These are phyloP conservation scores for Agrochola circellaris DNA, from an alignment of 2,888 invertebrate species.

Conservation along the genomic window DNA sequence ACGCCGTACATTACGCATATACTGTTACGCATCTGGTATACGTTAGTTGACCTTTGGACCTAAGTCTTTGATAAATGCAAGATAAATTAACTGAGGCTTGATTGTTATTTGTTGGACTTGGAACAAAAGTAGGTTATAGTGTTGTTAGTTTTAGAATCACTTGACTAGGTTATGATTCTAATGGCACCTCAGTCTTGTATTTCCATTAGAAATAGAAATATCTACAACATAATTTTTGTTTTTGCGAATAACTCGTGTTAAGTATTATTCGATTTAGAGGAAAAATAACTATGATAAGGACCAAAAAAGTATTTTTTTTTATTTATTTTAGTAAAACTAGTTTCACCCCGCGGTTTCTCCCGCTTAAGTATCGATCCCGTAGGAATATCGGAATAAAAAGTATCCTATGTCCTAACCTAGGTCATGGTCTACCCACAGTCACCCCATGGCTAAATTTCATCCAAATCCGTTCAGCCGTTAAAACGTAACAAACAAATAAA, in stretches of 20 bases:
- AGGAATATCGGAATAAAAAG: no score
- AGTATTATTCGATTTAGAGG: background rate
- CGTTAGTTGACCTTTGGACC: slow-evolving; percentile 68
- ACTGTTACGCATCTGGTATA: slow-evolving; percentile 64
- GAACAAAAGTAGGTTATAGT: slow-evolving; percentile 32
- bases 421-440: no score
- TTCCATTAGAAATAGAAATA: background rate
- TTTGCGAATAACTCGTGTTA: background rate
- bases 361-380: no score
- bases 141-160: slow-evolving; percentile 12
- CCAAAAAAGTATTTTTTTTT: background rate
- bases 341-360: no score
- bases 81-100: slow-evolving; percentile 63
- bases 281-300: background rate
- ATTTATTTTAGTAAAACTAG: background rate
- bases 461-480: no score
- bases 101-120: slow-evolving; percentile 62
- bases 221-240: background rate
- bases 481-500: no score
- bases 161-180: slow-evolving; percentile 1
- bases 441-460: no score
- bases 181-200: background rate
- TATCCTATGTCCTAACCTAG: no score
- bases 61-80: slow-evolving; percentile 60
- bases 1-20: slow-evolving; percentile 15